Evolutionary conservation across 2,888 invertebrate genomes (phyloP), one percentile per base, ranked within the genome.

Genomic region (Heliconius ismenius): DNA sequence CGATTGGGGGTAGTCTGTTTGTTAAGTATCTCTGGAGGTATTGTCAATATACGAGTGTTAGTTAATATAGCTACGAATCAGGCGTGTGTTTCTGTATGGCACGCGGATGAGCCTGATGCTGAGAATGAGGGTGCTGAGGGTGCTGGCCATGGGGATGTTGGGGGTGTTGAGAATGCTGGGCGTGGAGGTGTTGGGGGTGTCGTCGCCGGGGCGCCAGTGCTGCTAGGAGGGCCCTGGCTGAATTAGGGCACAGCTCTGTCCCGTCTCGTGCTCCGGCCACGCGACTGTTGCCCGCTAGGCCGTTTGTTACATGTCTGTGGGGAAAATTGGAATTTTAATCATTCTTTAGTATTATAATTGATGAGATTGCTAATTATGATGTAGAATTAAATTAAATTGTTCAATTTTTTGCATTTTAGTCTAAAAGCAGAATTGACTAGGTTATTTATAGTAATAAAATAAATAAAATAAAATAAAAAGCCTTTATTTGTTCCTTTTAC

Each of bases 201-300:
- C 78, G 78, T 78, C 80, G 81, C 69, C 82, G 83, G 26, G 82
- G 82, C 58, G 80, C 62, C 54, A 84, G 81, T 3, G 90, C 87
- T 6, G 82, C 83, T 10, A 87, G 85, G 73, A 93, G 84, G 24
- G 91, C 90, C 24, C 91, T 86, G 2, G 86, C 94, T 0, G 90
- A 79, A 9, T 65, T 78, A 0, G 77, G 83, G 82, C 92, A 91
- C 78, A 94, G 83, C 85, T 94, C 96, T 84, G 95, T 92, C 76
- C 96, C 96, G 91, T 96, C 96, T 10, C 95, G 90, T 21, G 95
- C 94, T 73, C 92, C 91, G 75, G 92, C 93, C 74, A 95, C 95
- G 43, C 95, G 94, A 39, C 94, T 92, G 76, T 95, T 95, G 79
- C 95, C 95, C 80, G 95, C 93, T 83, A 95, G 92, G 0, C 95